phyloP scores from a whole-genome alignment of 2,113 vertebrate species.

The Mormoops blainvillei region DNA sequence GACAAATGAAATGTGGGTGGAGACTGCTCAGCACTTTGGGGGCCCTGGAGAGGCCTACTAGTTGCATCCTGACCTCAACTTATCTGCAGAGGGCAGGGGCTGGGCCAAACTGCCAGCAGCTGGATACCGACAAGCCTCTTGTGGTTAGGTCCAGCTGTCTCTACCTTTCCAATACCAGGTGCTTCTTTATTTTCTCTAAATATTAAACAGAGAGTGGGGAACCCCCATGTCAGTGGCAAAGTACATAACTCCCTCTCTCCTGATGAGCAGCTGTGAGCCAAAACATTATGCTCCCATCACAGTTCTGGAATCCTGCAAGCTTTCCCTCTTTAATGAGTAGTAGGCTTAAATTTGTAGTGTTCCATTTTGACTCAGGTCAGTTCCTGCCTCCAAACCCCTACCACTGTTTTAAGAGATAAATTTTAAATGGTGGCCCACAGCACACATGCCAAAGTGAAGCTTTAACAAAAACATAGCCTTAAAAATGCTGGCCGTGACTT shows the following conservation, averaged over 20 bases:
- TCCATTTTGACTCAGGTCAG: not conserved
- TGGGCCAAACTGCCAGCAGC: not conserved
- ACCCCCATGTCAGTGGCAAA: not conserved
- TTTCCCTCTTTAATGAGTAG: not conserved
- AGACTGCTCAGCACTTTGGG: not conserved
- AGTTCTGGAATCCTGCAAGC: rapidly evolving
- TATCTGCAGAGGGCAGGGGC: not conserved
- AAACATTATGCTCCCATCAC: not conserved
- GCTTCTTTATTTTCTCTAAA: not conserved
- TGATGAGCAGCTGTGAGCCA: not conserved
- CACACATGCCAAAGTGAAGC: not conserved
- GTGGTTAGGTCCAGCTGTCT: not conserved
- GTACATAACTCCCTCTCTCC: not conserved
- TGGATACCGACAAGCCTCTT: not conserved
- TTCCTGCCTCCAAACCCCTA: not conserved
- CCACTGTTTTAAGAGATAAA: not conserved
- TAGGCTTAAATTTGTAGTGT: not conserved
- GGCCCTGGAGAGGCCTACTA: not conserved
- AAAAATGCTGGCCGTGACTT: too few relatives aligned
- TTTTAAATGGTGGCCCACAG: not conserved
- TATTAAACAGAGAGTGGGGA: not conserved
- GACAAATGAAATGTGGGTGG: not conserved
- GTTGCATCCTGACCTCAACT: not conserved
- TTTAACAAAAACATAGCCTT: not conserved
- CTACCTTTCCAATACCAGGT: not conserved